phyloP scores from a whole-genome alignment of 1,140 invertebrate genomes.

The Muscidifurax raptorellus region DNA sequence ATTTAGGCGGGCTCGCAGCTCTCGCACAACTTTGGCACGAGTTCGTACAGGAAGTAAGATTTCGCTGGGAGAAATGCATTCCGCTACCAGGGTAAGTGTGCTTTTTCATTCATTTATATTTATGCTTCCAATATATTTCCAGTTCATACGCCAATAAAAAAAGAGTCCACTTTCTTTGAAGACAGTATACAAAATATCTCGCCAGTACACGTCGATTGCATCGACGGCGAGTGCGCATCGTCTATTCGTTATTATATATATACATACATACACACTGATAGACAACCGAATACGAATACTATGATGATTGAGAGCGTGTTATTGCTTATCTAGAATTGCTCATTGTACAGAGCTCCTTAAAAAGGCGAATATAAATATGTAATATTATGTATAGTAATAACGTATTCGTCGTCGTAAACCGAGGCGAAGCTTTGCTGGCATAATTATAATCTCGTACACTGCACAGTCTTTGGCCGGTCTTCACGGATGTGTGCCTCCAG shows the following conservation, averaged over 20 bases:
- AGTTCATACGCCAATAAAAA: constrained; percentile 20
- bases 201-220: neutral
- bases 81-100: constrained; percentile 89
- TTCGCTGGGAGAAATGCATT: constrained; percentile 90
- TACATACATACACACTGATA: neutral
- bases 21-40: constrained; percentile 95
- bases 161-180: neutral
- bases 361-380: neutral
- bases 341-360: neutral
- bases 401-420: neutral
- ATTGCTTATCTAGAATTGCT: constrained; percentile 16
- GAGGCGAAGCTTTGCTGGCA: constrained; percentile 14
- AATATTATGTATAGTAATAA: neutral
- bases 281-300: constrained; percentile 21
- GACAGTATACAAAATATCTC: constrained; percentile 27
- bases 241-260: constrained; percentile 12
- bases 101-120: constrained; percentile 53
- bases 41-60: constrained; percentile 91
- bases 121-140: constrained; percentile 45
- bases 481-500: neutral
- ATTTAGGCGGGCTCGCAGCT: constrained; percentile 85
- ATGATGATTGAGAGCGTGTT: constrained; percentile 18
- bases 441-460: neutral
- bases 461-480: constrained; percentile 37
- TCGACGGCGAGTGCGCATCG: neutral